Base-by-base conservation (phyloP, 1,140 invertebrate genomes). In the Meloidogyne chitwoodi region DNA sequence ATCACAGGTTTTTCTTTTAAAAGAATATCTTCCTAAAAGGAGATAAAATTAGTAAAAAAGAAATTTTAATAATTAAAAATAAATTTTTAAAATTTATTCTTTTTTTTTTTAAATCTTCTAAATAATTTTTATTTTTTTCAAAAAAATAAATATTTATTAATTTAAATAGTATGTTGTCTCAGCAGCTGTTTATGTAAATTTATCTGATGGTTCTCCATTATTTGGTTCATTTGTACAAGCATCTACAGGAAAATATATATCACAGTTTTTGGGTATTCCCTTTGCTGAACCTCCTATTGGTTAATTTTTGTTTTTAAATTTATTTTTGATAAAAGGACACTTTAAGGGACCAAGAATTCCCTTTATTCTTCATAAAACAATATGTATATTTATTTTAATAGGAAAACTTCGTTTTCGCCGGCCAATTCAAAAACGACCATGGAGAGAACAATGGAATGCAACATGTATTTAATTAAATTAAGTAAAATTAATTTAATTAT, bases 401-500 rank as follows among this genome's bases (percentile, higher is more conserved):
- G 71, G 83, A 11, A 78, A 74, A 26, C 79, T 85, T 31, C 78
- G 85, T 34, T 86, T 86, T 76, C 83, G 85, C n/a, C 84, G 85
- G 61, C 85, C 85, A 2, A 71, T 77, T 26, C 86, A 85, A 31
- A 87, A 87, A 76, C 44, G 69, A 14, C 84, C 85, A 22, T 87
- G 85, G 85, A 68, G 85, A 26, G 69, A 78, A 19, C 74, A 77
- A 12, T 81, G 87, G n/a, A 88, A 90, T 80, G 91, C 94, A 1
- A 95, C 93, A 0, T 90, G 89, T 83, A 90, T 91, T 80, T 94
- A 94, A 48, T 94, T 16, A 29, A 19, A n/a, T 38, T n/a, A n/a
- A n/a, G n/a, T n/a, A n/a, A n/a, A n/a, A 19, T 29, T 94, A 84
- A 92, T 93, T 61, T 98, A 95, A 89, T 92, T 93, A 81, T 95